These are phyloP conservation scores for Daptonema setosum DNA, from an alignment of 2,888 invertebrate species.

Conservation along the genomic window DNA sequence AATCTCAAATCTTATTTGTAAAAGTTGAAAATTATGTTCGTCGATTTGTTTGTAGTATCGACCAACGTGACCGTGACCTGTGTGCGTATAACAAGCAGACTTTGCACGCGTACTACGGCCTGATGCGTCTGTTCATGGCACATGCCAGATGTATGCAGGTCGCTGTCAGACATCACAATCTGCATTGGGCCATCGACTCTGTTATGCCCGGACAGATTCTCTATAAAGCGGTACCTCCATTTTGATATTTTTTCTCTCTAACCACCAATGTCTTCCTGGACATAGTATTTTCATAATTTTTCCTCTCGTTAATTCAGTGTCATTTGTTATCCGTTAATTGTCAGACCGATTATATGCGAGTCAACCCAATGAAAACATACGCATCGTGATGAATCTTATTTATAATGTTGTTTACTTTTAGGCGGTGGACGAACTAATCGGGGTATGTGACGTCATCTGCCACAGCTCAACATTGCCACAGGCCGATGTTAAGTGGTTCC, in stretches of 20 bases:
- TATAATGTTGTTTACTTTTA: constrained; percentile 22
- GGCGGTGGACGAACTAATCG: constrained; percentile 73
- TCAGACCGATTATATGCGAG: background rate
- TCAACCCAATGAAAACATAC: background rate
- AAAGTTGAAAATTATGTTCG: background rate
- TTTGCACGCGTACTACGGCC: constrained; percentile 65
- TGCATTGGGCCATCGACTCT: constrained; percentile 91
- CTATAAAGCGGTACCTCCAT: too few relatives aligned
- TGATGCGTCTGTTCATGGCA: constrained; percentile 68
- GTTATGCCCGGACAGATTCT: too few relatives aligned
- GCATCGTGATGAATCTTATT: background rate
- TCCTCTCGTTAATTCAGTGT: too few relatives aligned
- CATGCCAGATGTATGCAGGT: constrained; percentile 65
- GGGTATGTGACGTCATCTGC: constrained; percentile 36
- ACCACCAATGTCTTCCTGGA: too few relatives aligned
- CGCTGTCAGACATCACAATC: constrained; percentile 72
- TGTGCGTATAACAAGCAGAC: constrained; percentile 76
- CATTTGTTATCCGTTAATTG: too few relatives aligned
- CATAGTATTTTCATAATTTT: too few relatives aligned
- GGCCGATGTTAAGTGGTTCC: background rate
- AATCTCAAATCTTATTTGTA: too few relatives aligned
- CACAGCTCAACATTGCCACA: background rate
- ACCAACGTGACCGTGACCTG: constrained; percentile 85
- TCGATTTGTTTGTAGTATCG: constrained; percentile 44
- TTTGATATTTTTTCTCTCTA: too few relatives aligned